Percentiles rank a stretch among this genome's conserved stretches.
These are phyloP conservation scores for Chroicocephalus ridibundus DNA, from an alignment of 2,113 vertebrate genomes.

Conservation along the genomic window DNA sequence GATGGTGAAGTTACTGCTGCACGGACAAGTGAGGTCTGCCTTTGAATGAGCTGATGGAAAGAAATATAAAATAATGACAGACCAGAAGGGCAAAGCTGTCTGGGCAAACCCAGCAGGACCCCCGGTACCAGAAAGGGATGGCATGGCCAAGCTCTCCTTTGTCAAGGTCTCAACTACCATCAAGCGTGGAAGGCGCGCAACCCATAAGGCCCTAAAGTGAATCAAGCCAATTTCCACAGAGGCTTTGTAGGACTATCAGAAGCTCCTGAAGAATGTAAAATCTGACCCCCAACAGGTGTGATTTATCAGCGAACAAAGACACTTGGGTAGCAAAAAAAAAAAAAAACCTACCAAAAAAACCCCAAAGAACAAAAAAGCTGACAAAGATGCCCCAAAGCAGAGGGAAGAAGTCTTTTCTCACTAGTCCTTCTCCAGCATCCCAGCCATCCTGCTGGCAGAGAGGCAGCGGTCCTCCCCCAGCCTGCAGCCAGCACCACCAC, in stretches of 20 bases:
- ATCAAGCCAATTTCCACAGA: neutral
- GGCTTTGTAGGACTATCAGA: neutral
- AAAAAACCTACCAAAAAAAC: neutral
- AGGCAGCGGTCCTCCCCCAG: neutral
- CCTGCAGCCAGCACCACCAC: neutral
- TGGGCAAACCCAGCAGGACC: neutral
- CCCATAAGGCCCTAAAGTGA: neutral
- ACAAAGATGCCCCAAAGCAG: neutral
- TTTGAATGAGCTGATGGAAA: neutral
- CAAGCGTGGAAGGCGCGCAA: neutral
- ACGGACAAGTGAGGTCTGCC: neutral
- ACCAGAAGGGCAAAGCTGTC: neutral
- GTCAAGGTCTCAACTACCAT: neutral
- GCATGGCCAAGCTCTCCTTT: neutral
- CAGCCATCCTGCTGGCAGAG: neutral
- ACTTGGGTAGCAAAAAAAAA: neutral
- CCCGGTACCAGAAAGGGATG: fast-evolving
- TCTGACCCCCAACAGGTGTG: neutral
- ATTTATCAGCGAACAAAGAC: neutral
- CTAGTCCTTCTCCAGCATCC: neutral
- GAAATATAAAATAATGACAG: neutral
- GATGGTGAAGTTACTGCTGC: neutral
- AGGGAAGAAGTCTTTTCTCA: neutral
- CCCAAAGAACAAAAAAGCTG: neutral
- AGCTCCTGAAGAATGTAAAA: neutral